Evolutionary conservation across 2,113 vertebrate species (phyloP).

Genomic region (Lepus timidus): DNA sequence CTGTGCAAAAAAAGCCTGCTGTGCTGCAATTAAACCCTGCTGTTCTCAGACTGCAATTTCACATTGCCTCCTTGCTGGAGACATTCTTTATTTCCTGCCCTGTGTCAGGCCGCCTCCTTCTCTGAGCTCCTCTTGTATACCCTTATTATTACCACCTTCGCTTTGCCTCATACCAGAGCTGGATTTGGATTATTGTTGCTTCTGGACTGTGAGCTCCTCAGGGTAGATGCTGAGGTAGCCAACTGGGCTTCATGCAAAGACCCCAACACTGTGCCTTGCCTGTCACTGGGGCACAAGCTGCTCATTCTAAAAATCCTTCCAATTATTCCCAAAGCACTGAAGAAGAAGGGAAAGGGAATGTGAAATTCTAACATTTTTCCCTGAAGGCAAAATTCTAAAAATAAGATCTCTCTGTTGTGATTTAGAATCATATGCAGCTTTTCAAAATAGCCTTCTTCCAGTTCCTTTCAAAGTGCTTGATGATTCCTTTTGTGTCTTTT

Average conservation of each 20-base stretch:
- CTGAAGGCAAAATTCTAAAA: background rate
- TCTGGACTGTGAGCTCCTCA: background rate
- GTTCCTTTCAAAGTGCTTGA: background rate
- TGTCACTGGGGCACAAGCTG: rapidly evolving
- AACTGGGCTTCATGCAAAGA: background rate
- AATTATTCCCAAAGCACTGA: background rate
- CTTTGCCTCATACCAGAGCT: background rate
- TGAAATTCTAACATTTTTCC: background rate
- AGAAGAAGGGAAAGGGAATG: background rate
- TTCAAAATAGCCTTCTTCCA: background rate
- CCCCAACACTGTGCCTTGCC: background rate
- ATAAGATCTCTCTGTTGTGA: background rate
- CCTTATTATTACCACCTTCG: background rate
- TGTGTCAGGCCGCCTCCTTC: background rate
- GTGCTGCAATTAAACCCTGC: background rate
- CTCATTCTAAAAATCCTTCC: background rate
- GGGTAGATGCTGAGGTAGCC: rapidly evolving
- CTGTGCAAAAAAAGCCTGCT: background rate
- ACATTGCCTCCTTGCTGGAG: background rate
- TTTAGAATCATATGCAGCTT: background rate
- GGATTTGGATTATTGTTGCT: background rate
- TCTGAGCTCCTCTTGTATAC: background rate
- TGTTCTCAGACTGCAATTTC: background rate
- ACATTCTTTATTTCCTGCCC: background rate
- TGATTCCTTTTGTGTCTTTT: background rate